Conservation (phyloP, 2,797 vertebrate genomes). For the Heterohyrax brucei region DNA sequence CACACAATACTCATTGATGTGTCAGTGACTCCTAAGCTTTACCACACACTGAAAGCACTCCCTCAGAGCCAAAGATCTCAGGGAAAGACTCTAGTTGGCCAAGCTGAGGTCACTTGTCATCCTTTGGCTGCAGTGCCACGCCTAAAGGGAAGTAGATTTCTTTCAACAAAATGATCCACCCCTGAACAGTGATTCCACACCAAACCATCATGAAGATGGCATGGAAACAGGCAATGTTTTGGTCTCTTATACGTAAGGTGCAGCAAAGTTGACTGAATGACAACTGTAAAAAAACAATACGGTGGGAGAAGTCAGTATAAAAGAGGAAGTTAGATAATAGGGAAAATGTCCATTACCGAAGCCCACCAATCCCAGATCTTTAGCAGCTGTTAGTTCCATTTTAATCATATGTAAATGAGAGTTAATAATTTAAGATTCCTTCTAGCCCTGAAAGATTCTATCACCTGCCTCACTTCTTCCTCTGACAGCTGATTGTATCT, state of each 20-base stretch:
- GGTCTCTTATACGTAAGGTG: no score
- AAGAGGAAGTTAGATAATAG: background rate
- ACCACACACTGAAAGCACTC: background rate
- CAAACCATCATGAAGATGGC: no score
- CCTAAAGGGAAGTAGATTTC: background rate
- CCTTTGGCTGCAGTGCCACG: background rate
- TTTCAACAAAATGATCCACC: background rate
- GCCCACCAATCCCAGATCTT: background rate
- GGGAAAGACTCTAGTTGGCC: background rate
- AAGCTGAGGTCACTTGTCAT: background rate
- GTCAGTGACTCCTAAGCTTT: background rate
- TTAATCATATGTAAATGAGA: constrained; percentile 17
- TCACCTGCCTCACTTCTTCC: background rate
- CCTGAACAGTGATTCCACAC: background rate
- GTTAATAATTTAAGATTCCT: background rate
- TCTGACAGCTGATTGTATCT: background rate
- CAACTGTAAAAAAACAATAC: no score
- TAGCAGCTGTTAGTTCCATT: background rate
- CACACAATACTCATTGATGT: no score
- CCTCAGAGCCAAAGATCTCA: background rate
- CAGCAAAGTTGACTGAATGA: no score
- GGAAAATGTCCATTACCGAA: background rate
- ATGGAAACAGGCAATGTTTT: no score
- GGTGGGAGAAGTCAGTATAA: background rate
- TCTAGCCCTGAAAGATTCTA: background rate